These are phyloP conservation scores for Drosophila repleta DNA, from an alignment of 1,140 invertebrate genomes.

Conservation along the genomic window DNA sequence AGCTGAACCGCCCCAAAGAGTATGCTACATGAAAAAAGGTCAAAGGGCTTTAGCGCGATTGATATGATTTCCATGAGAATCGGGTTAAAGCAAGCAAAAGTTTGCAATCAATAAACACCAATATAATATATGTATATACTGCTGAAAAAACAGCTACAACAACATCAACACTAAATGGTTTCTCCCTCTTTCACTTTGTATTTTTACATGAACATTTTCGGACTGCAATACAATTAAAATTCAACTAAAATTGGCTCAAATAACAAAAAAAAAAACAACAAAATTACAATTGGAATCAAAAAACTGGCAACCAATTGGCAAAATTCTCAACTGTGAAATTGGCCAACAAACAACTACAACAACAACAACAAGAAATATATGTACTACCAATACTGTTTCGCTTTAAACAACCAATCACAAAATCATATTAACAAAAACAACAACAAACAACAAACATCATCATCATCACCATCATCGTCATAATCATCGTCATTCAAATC, in stretches of 20 bases:
- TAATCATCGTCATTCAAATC: slow-evolving; percentile 37
- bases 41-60: slow-evolving; percentile 14
- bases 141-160: slow-evolving; percentile 8
- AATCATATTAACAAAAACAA: slow-evolving; percentile 59
- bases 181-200: slow-evolving; percentile 47
- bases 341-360: slow-evolving; percentile 45
- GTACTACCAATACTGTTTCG: slow-evolving; percentile 29
- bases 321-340: slow-evolving; percentile 61
- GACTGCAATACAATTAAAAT: slow-evolving; percentile 53
- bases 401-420: slow-evolving; percentile 51
- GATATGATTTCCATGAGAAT: slow-evolving; percentile 17
- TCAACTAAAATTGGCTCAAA: slow-evolving; percentile 36
- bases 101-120: slow-evolving; percentile 20
- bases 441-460: slow-evolving; percentile 34
- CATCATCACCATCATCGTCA: slow-evolving; percentile 47
- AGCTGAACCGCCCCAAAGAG: slow-evolving; percentile 11
- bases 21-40: slow-evolving; percentile 24
- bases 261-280: slow-evolving; percentile 3
- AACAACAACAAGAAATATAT: slow-evolving; percentile 27
- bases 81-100: slow-evolving; percentile 29
- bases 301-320: slow-evolving; percentile 74
- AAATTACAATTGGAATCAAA: slow-evolving; percentile 33
- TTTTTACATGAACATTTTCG: slow-evolving; percentile 69
- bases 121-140: slow-evolving; percentile 17
- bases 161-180: slow-evolving; percentile 38